These are phyloP conservation scores for Limenitis camilla DNA, from an alignment of 2,888 invertebrate genomes.

Conservation along the genomic window DNA sequence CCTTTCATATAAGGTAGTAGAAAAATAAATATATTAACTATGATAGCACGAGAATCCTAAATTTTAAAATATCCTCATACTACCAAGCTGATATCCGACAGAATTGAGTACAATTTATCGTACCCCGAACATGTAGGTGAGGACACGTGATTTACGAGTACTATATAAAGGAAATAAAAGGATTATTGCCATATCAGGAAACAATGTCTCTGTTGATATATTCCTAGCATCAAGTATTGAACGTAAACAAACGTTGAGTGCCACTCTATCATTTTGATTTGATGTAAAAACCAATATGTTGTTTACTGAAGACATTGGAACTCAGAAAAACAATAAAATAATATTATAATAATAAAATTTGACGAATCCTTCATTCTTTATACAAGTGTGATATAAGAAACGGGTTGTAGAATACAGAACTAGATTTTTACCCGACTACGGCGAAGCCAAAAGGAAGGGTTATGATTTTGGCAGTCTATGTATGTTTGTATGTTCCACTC, in stretches of 20 bases:
- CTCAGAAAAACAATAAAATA: neutral
- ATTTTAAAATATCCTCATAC: no score
- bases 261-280: constrained; percentile 22
- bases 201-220: constrained; percentile 24
- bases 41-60: no score
- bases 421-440: no score
- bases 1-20: no score
- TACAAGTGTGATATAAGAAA: no score
- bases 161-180: constrained; percentile 54
- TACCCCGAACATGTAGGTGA: neutral
- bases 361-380: neutral
- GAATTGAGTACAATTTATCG: no score
- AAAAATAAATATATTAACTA: no score
- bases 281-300: constrained; percentile 17
- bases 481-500: no score
- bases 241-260: constrained; percentile 22
- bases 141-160: constrained; percentile 20
- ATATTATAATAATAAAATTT: neutral
- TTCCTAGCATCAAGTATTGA: constrained; percentile 19
- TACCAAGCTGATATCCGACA: no score
- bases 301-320: neutral
- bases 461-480: no score
- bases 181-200: constrained; percentile 33
- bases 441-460: no score
- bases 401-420: no score